phyloP scores from a whole-genome alignment of 2,888 invertebrate genomes.

The Sinopyrophorus schimmeli region DNA sequence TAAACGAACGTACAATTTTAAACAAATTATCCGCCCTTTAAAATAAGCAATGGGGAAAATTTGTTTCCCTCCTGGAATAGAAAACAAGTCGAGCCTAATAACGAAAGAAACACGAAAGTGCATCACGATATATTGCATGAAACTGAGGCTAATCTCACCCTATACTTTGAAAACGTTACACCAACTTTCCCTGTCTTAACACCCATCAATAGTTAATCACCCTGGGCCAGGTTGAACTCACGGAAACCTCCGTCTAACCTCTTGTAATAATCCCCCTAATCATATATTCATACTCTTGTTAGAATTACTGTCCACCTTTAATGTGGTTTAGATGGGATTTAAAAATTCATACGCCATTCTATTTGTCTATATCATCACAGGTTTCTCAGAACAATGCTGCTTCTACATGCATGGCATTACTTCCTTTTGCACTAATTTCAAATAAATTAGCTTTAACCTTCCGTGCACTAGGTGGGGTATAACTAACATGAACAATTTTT shows the following conservation, averaged over 20 bases:
- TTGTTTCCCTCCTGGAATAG: constrained; percentile 18
- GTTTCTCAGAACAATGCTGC: constrained; percentile 5
- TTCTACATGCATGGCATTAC: too few species aligned
- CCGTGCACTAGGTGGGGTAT: too few species aligned
- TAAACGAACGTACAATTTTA: constrained; percentile 12
- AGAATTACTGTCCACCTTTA: constrained; percentile 26
- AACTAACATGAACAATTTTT: too few species aligned
- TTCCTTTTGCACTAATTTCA: too few species aligned
- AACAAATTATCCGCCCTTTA: constrained; percentile 18
- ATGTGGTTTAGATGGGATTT: constrained; percentile 26
- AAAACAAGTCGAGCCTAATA: constrained; percentile 23
- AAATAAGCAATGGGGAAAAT: constrained; percentile 15
- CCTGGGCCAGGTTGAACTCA: constrained; percentile 23
- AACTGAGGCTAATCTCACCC: constrained; percentile 19
- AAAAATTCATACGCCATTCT: constrained; percentile 18
- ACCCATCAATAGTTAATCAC: constrained; percentile 31
- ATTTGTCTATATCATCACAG: constrained; percentile 6
- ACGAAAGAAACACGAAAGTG: constrained; percentile 29
- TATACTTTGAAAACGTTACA: constrained; percentile 29
- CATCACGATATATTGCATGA: constrained; percentile 33
- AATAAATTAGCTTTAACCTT: too few species aligned
- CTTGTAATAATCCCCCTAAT: constrained; percentile 25
- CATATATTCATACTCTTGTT: constrained; percentile 28
- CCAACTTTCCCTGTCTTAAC: constrained; percentile 30
- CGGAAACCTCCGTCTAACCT: constrained; percentile 29